phyloP scores from a whole-genome alignment of 2,888 invertebrate genomes.

The Lomographa bimaculata region DNA sequence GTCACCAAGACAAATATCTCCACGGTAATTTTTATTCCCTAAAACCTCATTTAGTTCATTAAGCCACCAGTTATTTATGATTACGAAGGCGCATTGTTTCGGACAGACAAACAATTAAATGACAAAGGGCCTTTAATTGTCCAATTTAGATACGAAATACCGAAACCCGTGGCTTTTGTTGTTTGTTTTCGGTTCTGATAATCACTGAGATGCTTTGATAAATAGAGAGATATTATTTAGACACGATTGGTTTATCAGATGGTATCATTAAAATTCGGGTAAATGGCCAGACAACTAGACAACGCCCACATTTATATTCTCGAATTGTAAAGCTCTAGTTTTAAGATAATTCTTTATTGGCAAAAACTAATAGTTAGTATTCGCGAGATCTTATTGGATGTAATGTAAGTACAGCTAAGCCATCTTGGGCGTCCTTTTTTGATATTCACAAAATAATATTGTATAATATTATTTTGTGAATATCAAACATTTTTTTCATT shows the following conservation, averaged over 20 bases:
- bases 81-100: conserved; percentile 45
- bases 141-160: conserved; percentile 54
- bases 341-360: no score
- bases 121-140: conserved; percentile 59
- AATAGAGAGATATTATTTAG: conserved; percentile 7
- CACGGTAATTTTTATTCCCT: conserved; percentile 26
- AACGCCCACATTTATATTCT: no score
- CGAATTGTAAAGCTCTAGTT: no score
- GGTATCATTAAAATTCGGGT: no score
- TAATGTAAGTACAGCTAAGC: no score
- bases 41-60: conserved; percentile 44
- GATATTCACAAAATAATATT: no score
- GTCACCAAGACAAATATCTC: conserved; percentile 10
- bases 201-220: conserved; percentile 27
- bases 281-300: no score
- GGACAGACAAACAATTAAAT: conserved; percentile 58
- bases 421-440: no score
- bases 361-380: no score
- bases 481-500: no score
- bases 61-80: conserved; percentile 49
- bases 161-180: conserved; percentile 37
- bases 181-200: conserved; percentile 32
- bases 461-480: no score
- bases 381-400: no score
- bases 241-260: background rate